These are phyloP conservation scores for Platypus cylindrus DNA, from an alignment of 2,888 invertebrate species.

Conservation along the genomic window DNA sequence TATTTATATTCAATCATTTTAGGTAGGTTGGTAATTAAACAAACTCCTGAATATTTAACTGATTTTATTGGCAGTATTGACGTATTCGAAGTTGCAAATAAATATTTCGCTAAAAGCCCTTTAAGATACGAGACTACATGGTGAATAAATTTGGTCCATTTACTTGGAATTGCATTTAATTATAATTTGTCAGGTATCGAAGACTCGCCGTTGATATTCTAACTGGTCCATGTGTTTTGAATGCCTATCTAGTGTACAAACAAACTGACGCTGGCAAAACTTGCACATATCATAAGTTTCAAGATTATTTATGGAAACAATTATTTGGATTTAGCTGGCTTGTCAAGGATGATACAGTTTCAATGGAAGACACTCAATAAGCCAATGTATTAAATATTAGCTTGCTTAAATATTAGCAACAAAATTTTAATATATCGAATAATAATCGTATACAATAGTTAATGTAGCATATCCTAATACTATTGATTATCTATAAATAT, in stretches of 20 bases:
- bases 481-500: no score
- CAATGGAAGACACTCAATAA: no score
- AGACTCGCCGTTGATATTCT: constrained; percentile 4
- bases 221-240: constrained; percentile 2
- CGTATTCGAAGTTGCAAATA: constrained; percentile 2
- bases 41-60: constrained; percentile 3
- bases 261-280: constrained; percentile 1
- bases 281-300: constrained; percentile 3
- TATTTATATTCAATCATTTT: not conserved
- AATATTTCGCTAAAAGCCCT: constrained; percentile 3
- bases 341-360: no score
- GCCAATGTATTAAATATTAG: no score
- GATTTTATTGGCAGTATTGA: constrained; percentile 1
- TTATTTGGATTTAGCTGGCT: constrained; percentile 3
- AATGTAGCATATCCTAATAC: no score
- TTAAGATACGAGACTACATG: constrained; percentile 4
- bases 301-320: constrained; percentile 3
- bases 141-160: constrained; percentile 3
- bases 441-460: no score
- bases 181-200: constrained; percentile 3
- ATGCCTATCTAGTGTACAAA: constrained; percentile 3
- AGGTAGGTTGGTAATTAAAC: not conserved
- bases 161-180: no score
- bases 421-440: no score
- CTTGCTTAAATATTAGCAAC: no score